Evolutionary conservation across 2,888 invertebrate species (phyloP).

Genomic region (Drosophila neonasuta): DNA sequence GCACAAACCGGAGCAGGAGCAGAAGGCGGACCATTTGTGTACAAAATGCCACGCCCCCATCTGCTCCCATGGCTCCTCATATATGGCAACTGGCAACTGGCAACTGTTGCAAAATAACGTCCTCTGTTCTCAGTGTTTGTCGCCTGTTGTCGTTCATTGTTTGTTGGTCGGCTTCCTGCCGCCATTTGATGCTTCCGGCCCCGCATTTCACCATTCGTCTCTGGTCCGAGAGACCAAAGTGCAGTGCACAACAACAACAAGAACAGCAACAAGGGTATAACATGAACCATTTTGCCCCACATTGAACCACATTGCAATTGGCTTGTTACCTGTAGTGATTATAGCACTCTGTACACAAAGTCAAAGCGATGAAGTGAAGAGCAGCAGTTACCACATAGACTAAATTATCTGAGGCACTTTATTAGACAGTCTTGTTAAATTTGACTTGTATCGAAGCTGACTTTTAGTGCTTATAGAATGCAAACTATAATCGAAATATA

Average conservation of each 20-base stretch:
- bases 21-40: conserved; percentile 35
- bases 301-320: conserved; percentile 34
- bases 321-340: conserved; percentile 33
- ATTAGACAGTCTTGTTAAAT: neutral
- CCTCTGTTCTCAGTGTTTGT: conserved; percentile 10
- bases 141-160: conserved; percentile 55
- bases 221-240: conserved; percentile 24
- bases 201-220: conserved; percentile 38
- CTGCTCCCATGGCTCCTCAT: neutral
- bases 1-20: neutral
- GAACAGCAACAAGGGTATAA: neutral
- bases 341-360: conserved; percentile 7
- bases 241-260: conserved; percentile 11
- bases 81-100: conserved; percentile 7
- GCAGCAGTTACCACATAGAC: neutral
- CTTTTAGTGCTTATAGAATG: neutral
- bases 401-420: conserved; percentile 2
- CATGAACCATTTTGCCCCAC: conserved; percentile 24
- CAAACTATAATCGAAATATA: neutral
- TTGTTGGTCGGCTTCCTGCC: conserved; percentile 67
- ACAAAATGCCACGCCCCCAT: neutral
- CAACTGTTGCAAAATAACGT: conserved; percentile 47
- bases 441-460: neutral
- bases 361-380: neutral
- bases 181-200: conserved; percentile 67